Evolutionary conservation across 2,797 vertebrate genomes (phyloP), one percentile per base, ranked within the genome.

Genomic region (Diplodus puntazzo): DNA sequence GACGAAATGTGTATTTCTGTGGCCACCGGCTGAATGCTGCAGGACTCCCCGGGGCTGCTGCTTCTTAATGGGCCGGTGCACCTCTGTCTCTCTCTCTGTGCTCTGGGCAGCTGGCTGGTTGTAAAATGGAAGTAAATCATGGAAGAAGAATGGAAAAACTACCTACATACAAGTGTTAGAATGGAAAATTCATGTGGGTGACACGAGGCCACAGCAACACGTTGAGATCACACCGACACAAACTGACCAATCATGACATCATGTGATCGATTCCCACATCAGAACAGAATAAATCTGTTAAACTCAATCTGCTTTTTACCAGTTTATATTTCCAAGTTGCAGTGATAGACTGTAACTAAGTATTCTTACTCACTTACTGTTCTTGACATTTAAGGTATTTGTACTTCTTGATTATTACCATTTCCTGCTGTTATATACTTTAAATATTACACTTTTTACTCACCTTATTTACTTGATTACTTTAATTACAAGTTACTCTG

Each of bases 71-170:
- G 52, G n/a, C 52, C 4, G 34, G 34, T 57, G 4, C 17, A 27
- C 3, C 46, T 61, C 17, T 50, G 27, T 55, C 30, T 53, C 46
- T 34, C 30, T 61, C 17, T 50, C 39, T 55, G n/a, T 53, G 49
- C 27, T 50, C 54, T 48, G 77, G 16, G 23, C 81, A 82, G 81
- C 75, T 89, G 82, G 68, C 59, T 76, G 11, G 0, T 11, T 73
- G 73, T 77, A 70, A 77, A 73, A 63, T 59, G 5, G 25, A 42
- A 53, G 42, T 21, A 21, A 52, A 34, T 67, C 16, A 60, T 27
- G 39, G 12, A 39, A n/a, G 52, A 57, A 0, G 46, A 75, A 67
- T 46, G 5, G 49, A 52, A 27, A 50, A 43, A 2, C 10, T 54
- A 10, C 34, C 10, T 48, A 46, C 17, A 43, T 0, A 3, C 7